These are phyloP conservation scores for Malurus melanocephalus DNA, from an alignment of 2,113 vertebrate genomes.

Conservation along the genomic window DNA sequence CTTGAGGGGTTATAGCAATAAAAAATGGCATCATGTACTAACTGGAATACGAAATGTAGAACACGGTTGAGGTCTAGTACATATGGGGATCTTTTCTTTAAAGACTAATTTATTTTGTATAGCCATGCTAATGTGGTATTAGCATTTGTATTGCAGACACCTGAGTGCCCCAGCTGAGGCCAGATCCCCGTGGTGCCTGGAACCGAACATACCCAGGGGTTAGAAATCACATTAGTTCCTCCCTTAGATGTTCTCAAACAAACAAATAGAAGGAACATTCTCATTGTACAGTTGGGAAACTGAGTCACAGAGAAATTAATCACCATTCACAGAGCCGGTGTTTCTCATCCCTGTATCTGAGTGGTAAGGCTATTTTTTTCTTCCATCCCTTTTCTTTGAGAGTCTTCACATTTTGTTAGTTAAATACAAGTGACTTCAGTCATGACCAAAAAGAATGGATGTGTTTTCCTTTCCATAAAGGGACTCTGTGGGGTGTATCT, in stretches of 20 bases:
- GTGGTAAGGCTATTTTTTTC: background rate
- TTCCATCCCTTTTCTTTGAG: background rate
- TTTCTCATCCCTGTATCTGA: background rate
- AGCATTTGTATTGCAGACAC: background rate
- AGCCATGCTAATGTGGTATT: background rate
- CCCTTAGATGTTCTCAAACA: background rate
- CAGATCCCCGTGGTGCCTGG: background rate
- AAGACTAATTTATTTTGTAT: background rate
- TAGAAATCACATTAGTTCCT: background rate
- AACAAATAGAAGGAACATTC: background rate
- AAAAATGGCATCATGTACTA: background rate
- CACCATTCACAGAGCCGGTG: background rate
- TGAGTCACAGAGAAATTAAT: background rate
- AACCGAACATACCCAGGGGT: background rate
- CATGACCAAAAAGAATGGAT: background rate
- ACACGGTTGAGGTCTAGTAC: background rate
- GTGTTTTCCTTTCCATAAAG: background rate
- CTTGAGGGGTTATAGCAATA: background rate
- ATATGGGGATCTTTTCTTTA: background rate
- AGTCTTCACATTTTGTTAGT: background rate
- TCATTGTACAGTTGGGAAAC: background rate
- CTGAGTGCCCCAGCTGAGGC: background rate
- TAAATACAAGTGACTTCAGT: background rate
- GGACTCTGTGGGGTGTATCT: background rate
- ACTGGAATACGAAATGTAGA: background rate